Conservation (phyloP, 2,888 invertebrate species). For the Adelognathus sp. region DNA sequence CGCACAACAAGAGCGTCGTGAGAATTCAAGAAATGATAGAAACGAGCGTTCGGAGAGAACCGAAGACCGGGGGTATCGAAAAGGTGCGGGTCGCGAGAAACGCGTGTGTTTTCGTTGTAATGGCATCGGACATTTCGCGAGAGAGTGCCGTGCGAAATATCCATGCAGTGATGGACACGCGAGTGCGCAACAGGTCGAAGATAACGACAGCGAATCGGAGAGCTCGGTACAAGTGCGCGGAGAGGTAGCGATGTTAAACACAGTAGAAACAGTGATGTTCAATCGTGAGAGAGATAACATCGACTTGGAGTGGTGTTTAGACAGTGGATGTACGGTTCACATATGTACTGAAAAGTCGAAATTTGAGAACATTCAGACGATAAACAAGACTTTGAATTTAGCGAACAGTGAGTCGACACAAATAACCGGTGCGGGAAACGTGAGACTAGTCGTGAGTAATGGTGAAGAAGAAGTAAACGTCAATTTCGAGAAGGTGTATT, state of each 20-base stretch:
- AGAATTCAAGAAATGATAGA: neutral
- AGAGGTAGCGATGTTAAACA: neutral
- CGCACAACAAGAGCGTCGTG: neutral
- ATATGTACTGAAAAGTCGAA: neutral
- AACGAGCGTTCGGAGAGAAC: too few relatives aligned
- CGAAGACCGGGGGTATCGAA: too few relatives aligned
- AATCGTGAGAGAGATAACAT: neutral
- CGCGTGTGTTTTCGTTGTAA: neutral
- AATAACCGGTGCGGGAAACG: neutral
- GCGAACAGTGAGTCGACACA: neutral
- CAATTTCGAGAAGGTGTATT: slow-evolving; percentile 4
- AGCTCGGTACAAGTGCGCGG: neutral
- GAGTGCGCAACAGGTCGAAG: neutral
- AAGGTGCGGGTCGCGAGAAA: neutral
- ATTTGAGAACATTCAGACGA: neutral
- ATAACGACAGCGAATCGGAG: neutral
- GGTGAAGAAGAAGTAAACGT: too few relatives aligned
- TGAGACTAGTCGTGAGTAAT: too few relatives aligned
- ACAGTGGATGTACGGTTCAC: neutral
- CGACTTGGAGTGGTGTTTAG: neutral
- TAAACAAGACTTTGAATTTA: neutral
- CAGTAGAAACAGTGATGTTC: neutral
- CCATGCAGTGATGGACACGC: neutral
- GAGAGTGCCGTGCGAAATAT: neutral
- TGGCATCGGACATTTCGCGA: neutral